phyloP scores from a whole-genome alignment of 2,797 vertebrate species.

The Acropternis orthonyx region DNA sequence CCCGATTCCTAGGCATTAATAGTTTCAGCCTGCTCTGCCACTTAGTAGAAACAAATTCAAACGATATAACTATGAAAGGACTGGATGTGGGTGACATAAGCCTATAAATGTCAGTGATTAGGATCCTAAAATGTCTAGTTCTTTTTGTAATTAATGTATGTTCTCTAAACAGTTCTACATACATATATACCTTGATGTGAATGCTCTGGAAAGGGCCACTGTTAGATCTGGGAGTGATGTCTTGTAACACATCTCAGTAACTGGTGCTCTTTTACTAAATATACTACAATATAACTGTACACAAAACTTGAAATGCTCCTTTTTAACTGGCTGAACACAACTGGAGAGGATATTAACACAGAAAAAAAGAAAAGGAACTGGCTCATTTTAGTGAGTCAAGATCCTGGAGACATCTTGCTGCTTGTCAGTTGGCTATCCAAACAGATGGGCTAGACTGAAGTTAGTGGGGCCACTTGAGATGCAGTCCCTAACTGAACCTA shows the following conservation, averaged over 20 bases:
- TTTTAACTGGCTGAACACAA: neutral
- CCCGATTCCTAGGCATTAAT: neutral
- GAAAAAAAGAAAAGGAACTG: neutral
- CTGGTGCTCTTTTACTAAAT: neutral
- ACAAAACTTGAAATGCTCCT: neutral
- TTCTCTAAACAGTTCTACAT: neutral
- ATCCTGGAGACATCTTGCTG: neutral
- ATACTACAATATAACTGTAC: neutral
- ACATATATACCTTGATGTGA: neutral
- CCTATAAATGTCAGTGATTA: neutral
- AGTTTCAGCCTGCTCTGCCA: slow-evolving; percentile 2
- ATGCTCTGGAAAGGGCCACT: neutral
- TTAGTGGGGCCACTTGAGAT: neutral
- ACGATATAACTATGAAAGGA: neutral
- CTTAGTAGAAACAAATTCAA: neutral
- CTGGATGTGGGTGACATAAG: neutral
- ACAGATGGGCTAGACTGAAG: neutral
- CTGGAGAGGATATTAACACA: neutral
- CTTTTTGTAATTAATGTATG: neutral
- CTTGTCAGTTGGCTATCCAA: neutral
- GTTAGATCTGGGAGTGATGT: neutral
- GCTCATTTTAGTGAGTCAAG: neutral
- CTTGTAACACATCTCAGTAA: neutral
- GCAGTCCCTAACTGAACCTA: neutral
- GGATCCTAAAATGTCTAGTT: neutral